Evolutionary conservation across 2,797 vertebrate species (phyloP).

Genomic region (Manis crassicaudata): DNA sequence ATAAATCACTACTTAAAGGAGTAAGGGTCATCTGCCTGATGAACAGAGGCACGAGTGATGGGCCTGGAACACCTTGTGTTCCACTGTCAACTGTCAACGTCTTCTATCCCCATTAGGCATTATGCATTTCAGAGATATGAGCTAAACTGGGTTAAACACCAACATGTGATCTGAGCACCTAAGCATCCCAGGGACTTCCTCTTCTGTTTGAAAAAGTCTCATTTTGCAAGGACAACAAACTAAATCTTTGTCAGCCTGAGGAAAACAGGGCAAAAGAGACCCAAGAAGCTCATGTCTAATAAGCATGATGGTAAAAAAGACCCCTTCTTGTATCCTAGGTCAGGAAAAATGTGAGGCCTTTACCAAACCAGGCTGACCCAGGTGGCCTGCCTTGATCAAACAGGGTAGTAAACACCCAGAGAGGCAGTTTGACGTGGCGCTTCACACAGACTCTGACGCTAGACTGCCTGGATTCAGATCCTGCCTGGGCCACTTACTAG

Average conservation of each 20-base stretch:
- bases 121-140: background rate
- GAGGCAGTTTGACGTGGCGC: background rate
- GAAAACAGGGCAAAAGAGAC: background rate
- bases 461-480: constrained; percentile 21
- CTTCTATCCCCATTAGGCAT: too few species aligned
- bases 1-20: background rate
- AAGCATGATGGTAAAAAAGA: background rate
- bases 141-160: background rate
- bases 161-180: background rate
- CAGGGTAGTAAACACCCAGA: background rate
- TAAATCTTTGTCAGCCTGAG: background rate
- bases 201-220: background rate
- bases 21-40: background rate
- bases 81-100: background rate
- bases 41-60: background rate
- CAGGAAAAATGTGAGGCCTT: background rate
- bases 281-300: background rate
- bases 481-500: background rate
- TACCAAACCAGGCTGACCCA: background rate
- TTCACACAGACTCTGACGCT: background rate
- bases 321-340: background rate
- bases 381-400: background rate
- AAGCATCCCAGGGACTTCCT: background rate
- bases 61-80: background rate
- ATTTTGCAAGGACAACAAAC: background rate